phyloP scores from a whole-genome alignment of 2,888 invertebrate genomes.

The Scaptomyza cyrtandrae region DNA sequence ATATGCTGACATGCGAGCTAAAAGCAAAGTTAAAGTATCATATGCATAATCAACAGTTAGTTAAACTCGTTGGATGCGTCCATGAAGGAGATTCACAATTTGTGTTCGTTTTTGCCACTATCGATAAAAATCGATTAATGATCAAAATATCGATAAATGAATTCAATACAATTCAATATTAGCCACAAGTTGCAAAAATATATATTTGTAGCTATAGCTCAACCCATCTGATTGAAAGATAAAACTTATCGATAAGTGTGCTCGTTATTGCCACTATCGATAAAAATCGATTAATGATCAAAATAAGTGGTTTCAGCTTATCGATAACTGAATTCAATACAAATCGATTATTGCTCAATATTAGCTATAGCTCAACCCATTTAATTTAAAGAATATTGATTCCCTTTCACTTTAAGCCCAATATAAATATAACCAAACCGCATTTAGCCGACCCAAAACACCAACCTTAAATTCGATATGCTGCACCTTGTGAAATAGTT shows the following conservation, averaged over 20 bases:
- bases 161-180: no score
- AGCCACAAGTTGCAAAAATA: no score
- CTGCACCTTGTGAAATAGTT: neutral
- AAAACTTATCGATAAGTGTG: neutral
- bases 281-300: neutral
- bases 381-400: no score
- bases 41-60: neutral
- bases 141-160: neutral
- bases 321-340: neutral
- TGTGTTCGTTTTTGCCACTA: neutral
- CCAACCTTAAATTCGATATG: neutral
- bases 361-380: no score
- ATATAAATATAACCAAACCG: neutral
- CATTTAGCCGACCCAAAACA: neutral
- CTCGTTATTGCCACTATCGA: neutral
- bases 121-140: neutral
- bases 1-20: neutral
- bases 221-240: no score
- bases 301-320: neutral
- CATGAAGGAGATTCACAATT: neutral
- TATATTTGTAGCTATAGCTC: no score
- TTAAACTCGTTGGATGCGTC: neutral
- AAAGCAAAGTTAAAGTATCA: neutral
- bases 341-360: neutral
- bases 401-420: neutral